These are phyloP conservation scores for Pachyseris speciosa DNA, from an alignment of 64 coral and sea anemone genomes.

Conservation along the genomic window DNA sequence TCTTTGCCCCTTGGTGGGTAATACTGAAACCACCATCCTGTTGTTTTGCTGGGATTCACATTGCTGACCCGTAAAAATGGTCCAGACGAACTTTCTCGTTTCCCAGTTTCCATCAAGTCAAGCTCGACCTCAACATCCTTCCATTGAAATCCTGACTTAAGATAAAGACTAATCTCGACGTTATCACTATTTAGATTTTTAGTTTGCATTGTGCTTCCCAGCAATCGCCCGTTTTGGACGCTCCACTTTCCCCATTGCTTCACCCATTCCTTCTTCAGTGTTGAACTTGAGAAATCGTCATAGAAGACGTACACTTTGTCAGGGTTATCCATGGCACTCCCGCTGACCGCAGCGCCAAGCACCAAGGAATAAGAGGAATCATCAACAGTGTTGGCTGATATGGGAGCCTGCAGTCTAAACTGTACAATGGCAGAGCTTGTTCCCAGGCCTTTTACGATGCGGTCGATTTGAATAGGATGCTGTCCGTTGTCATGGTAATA, in stretches of 20 bases:
- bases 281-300: constrained; percentile 38
- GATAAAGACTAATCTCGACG: constrained; percentile 5
- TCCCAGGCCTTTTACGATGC: constrained; percentile 20
- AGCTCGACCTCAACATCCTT: constrained; percentile 63
- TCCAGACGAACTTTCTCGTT: constrained; percentile 5
- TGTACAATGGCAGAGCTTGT: constrained; percentile 1
- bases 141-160: constrained; percentile 47
- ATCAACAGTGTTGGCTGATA: neutral
- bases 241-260: constrained; percentile 64
- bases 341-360: constrained; percentile 8
- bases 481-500: neutral
- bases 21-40: constrained; percentile 84
- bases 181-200: neutral
- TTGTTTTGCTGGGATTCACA: neutral
- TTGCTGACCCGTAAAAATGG: constrained; percentile 64
- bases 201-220: constrained; percentile 34
- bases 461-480: neutral
- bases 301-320: constrained; percentile 40
- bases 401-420: constrained; percentile 18
- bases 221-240: constrained; percentile 34
- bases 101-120: constrained; percentile 61
- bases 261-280: constrained; percentile 31
- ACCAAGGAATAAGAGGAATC: constrained; percentile 26
- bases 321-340: constrained; percentile 42
- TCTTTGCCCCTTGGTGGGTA: neutral